Percentiles rank a stretch among this genome's conserved stretches.
Evolutionary conservation across 2,113 vertebrate species (phyloP).

Genomic region (Pachyramphus minor): DNA sequence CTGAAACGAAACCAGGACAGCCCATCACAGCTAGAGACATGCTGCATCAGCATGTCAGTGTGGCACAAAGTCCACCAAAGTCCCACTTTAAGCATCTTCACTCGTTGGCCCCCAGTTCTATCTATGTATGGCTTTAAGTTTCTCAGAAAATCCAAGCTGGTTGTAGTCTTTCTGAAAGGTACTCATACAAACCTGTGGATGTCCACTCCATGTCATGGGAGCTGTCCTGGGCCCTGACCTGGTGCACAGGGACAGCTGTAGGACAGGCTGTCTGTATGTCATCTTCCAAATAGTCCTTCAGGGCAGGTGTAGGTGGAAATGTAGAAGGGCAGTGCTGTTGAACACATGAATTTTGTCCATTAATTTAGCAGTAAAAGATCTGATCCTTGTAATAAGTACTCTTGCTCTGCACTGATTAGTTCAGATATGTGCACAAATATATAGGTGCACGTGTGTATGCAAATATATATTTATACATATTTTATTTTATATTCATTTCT

Average conservation of each 20-base stretch:
- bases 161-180: neutral
- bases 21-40: neutral
- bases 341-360: neutral
- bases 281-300: neutral
- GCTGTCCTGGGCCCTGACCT: neutral
- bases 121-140: neutral
- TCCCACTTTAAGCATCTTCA: neutral
- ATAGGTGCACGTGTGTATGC: neutral
- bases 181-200: neutral
- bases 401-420: neutral
- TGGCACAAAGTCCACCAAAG: neutral
- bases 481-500: neutral
- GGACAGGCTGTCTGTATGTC: neutral
- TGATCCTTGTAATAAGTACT: neutral
- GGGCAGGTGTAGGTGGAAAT: neutral
- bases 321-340: neutral
- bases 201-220: neutral
- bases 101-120: neutral
- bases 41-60: accelerated
- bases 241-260: neutral
- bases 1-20: neutral
- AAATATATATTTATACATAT: neutral
- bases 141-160: neutral
- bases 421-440: neutral
- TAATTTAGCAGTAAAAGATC: neutral